Evolutionary conservation across 2,888 invertebrate genomes (phyloP).

Genomic region (Scelioninae gen. 1): DNA sequence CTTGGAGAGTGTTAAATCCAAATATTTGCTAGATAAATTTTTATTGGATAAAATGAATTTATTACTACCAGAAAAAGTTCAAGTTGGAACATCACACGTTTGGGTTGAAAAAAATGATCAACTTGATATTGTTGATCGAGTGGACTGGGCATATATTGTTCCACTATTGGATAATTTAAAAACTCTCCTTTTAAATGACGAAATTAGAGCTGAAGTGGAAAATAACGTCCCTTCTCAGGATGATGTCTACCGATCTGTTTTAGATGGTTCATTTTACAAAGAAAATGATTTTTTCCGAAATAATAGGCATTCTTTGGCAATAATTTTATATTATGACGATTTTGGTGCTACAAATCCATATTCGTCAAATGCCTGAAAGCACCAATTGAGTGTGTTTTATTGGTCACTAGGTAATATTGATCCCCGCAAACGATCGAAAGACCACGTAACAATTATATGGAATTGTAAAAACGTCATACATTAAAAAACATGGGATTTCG

Average conservation of each 20-base stretch:
- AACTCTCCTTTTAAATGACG: not conserved
- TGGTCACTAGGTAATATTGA: constrained; percentile 5
- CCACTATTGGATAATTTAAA: constrained; percentile 9
- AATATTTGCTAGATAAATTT: constrained; percentile 37
- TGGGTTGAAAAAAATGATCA: constrained; percentile 21
- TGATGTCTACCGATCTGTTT: not conserved
- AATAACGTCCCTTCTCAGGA: not conserved
- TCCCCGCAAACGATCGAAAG: constrained; percentile 39
- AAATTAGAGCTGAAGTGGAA: constrained; percentile 10
- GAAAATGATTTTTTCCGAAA: not conserved
- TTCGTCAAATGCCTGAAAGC: not conserved
- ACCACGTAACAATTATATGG: constrained; percentile 62
- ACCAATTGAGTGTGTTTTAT: constrained; percentile 3
- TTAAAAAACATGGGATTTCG: no score
- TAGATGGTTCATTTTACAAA: constrained; percentile 9
- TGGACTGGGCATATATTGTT: constrained; percentile 11
- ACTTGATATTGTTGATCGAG: not conserved
- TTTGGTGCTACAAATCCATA: not conserved
- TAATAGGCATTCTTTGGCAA: not conserved
- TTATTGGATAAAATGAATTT: constrained; percentile 22
- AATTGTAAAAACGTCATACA: no score
- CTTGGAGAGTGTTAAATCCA: constrained; percentile 15
- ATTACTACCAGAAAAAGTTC: constrained; percentile 12
- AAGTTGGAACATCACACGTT: constrained; percentile 8
- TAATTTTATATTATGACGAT: constrained; percentile 7